These are phyloP conservation scores for Acrossocheilus fasciatus DNA, from an alignment of 2,797 vertebrate genomes.

Conservation along the genomic window DNA sequence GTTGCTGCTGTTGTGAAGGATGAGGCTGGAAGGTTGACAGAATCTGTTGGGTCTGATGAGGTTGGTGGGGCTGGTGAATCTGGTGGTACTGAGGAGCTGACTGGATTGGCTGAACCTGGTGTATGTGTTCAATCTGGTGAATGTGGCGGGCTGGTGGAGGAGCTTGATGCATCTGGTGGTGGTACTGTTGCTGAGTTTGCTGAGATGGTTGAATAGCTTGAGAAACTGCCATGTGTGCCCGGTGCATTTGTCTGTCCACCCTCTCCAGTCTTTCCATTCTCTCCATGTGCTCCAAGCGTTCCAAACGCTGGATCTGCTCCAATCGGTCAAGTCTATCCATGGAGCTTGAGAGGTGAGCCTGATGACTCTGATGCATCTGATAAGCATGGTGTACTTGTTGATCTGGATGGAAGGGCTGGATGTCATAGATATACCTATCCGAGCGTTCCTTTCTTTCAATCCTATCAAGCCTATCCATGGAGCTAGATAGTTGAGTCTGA, in stretches of 20 bases:
- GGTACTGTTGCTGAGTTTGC: constrained; percentile 66
- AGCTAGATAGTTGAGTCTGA: constrained; percentile 64
- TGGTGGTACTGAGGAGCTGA: constrained; percentile 75
- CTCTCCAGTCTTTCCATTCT: constrained; percentile 54
- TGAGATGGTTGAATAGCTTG: constrained; percentile 71
- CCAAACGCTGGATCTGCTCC: constrained; percentile 55
- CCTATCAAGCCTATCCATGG: constrained; percentile 62
- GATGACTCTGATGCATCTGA: constrained; percentile 74
- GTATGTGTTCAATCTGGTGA: constrained; percentile 80
- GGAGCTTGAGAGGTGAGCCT: constrained; percentile 68
- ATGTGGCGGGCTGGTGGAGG: constrained; percentile 71
- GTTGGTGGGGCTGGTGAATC: constrained; percentile 75
- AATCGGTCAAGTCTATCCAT: constrained; percentile 61
- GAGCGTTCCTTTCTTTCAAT: constrained; percentile 57
- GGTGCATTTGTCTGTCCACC: constrained; percentile 53
- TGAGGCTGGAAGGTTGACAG: constrained; percentile 76
- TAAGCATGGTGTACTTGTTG: constrained; percentile 71
- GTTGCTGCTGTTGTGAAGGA: constrained; percentile 40
- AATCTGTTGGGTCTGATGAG: constrained; percentile 74
- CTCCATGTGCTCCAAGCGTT: constrained; percentile 54
- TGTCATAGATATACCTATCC: constrained; percentile 57
- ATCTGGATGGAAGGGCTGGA: constrained; percentile 63
- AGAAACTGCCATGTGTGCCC: constrained; percentile 62
- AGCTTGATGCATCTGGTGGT: constrained; percentile 56
- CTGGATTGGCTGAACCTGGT: constrained; percentile 72